Base-by-base conservation (phyloP, 2,888 invertebrate genomes). In the Neoascia interrupta region DNA sequence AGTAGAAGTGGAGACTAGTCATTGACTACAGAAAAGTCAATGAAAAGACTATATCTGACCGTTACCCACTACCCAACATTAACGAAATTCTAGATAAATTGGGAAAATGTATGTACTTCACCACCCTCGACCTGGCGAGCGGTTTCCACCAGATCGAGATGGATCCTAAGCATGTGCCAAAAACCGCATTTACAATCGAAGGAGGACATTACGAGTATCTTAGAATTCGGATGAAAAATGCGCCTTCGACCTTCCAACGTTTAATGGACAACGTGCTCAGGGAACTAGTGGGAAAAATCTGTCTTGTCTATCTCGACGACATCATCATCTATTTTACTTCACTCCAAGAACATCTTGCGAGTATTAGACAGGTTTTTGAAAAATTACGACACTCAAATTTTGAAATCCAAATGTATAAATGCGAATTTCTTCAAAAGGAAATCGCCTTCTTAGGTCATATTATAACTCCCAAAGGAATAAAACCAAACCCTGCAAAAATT, bases 361-460 rank as follows among this genome's bases (percentile, higher is more conserved):
- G 61, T 19, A 8, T 31, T 31, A 8, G n/a, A 31, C 8, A n/a
- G 31, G 31, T 31, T 6, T 31, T 31, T n/a, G 31, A 31, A 31
- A 31, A 6, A 31, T 6, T 31, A 6, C 8, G n/a, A 31, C 3
- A 8, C 31, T 31, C 31, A 8, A 82, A 83, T 51, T 70, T 84
- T 3, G 83, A 84, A 82, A 74, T 84, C 5, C 83, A 84, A 54
- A 15, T 43, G n/a, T 15, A 36, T 13, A 66, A 66, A 36, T 72
- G 43, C 6, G 66, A 72, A 23, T 79, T 79, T 13, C 15, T 72
- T 18, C 41, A 56, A 36, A 64, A 79, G 43, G 82, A 83, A 79
- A 75, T 85, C 0, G 76, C 81, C 11, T 86, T 82, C 66, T 56
- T 87, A 8, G 85, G 86, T 5, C 85, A 85, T 39, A 37, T 85